These are phyloP conservation scores for Lytechinus pictus DNA, from an alignment of 35 echinoderm and acorn worm genomes.

Conservation along the genomic window DNA sequence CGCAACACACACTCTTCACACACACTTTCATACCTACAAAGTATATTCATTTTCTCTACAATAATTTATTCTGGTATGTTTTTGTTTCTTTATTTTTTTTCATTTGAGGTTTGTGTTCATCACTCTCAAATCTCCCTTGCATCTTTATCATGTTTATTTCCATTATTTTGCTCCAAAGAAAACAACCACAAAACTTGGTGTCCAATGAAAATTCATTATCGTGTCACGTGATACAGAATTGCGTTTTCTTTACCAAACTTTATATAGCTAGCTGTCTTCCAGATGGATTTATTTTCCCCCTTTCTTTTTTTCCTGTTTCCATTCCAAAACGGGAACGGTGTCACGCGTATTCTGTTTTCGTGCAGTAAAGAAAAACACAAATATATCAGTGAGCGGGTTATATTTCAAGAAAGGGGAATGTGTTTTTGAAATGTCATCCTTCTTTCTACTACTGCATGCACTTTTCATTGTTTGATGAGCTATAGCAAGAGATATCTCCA, in stretches of 20 bases:
- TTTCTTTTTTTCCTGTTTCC: background rate
- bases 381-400: constrained; percentile 31
- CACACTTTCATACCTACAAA: background rate
- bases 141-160: too few species aligned
- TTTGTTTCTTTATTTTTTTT: too few species aligned
- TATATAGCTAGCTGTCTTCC: too few species aligned
- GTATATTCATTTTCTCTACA: too few species aligned
- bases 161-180: too few species aligned
- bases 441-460: background rate
- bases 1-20: too few species aligned
- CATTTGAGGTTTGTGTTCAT: too few species aligned
- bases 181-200: too few species aligned
- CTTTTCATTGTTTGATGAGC: background rate
- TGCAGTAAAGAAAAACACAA: constrained; percentile 38
- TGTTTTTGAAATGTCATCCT: constrained; percentile 4
- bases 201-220: too few species aligned
- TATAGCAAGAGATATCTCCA: background rate
- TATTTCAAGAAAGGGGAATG: constrained; percentile 10
- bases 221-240: too few species aligned
- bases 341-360: constrained; percentile 6
- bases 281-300: background rate
- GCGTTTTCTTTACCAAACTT: too few species aligned
- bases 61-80: too few species aligned
- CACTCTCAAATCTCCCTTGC: background rate
- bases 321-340: background rate